Conservation (phyloP, 2,888 invertebrate species). For the Mesorhabditis belari region DNA sequence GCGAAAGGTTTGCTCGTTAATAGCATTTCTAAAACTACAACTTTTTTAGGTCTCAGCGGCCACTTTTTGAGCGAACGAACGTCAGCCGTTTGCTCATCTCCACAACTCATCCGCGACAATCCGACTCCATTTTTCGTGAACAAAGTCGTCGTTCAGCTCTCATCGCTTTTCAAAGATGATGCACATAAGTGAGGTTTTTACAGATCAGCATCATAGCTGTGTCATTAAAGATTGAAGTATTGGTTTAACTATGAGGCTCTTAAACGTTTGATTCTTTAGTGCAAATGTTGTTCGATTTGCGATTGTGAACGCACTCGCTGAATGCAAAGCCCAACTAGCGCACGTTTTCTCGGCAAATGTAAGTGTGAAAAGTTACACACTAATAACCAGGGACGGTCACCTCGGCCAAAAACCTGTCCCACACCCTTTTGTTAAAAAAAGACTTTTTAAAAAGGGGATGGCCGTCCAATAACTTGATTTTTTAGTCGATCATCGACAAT, state of each 20-base stretch:
- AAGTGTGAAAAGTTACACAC: too few species aligned
- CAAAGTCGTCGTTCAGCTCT: conserved; percentile 84
- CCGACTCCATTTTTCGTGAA: conserved; percentile 96
- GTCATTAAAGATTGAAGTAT: not conserved
- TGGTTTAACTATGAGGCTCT: not conserved
- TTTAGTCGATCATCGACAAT: conserved; percentile 23
- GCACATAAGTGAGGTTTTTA: conserved; percentile 49
- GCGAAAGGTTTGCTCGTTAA: too few species aligned
- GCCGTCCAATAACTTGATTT: too few species aligned
- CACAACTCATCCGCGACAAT: conserved; percentile 87
- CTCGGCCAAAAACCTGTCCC: too few species aligned
- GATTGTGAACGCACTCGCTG: conserved; percentile 84
- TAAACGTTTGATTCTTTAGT: conserved; percentile 7
- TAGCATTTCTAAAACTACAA: too few species aligned
- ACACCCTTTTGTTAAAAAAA: too few species aligned
- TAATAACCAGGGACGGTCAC: too few species aligned
- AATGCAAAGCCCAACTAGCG: conserved; percentile 88
- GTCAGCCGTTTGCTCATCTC: conserved; percentile 90
- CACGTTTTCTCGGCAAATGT: conserved; percentile 71
- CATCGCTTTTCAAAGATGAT: conserved; percentile 79
- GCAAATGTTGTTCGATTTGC: conserved; percentile 85
- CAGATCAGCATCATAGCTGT: not conserved
- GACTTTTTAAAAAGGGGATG: too few species aligned
- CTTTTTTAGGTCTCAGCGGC: conserved; percentile 75
- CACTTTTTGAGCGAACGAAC: conserved; percentile 89